Evolutionary conservation across 2,888 invertebrate species (phyloP), one percentile per base, ranked within the genome.

Genomic region (Idaea aversata): DNA sequence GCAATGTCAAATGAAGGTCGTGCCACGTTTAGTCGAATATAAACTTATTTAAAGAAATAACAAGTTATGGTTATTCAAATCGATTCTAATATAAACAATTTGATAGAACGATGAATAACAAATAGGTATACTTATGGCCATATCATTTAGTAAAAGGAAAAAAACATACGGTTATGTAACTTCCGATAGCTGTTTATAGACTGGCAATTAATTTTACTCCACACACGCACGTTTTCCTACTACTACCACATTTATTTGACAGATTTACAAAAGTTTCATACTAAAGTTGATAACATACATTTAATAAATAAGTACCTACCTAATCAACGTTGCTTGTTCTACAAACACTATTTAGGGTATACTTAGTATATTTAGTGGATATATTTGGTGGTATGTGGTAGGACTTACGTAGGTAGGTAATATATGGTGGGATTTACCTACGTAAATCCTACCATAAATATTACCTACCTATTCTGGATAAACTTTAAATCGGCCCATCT

Each of bases 1-100:
- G 68, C 90, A 91, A 93, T 90, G 91, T 91, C 92, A 88, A 87
- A 84, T 86, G 88, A 83, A 92, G 91, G 92, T 91, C 90, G 83
- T 47, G 47, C 47, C 10, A 47, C 47, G 47, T 47, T 36, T 47
- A 10, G 38, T 5, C 15, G 25, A 34, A 63, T 57, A 59, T 13
- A 60, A 61, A 47, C 13, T 38, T 36, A 13, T 34, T 34, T 34
- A 38, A 25, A 34, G 47, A 62, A 47, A 47, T 47, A 47, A 47
- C 47, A 4, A 47, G 47, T 47, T 47, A 47, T 13, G 47, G 10
- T 47, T 62, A 10, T 38, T 57, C 72, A 75, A 73, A 74, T 73
- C 47, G 13, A 47, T 47, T 47, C 47, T 47, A 47, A 47, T 47
- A 47, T 10, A 47, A 47, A 47, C 10, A 4, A 47, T 47, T 47